A percentile compares a stretch with the other conserved stretches of the same genome.
phyloP scores from a whole-genome alignment of 1,140 invertebrate species.

The Subanguina moxae region DNA sequence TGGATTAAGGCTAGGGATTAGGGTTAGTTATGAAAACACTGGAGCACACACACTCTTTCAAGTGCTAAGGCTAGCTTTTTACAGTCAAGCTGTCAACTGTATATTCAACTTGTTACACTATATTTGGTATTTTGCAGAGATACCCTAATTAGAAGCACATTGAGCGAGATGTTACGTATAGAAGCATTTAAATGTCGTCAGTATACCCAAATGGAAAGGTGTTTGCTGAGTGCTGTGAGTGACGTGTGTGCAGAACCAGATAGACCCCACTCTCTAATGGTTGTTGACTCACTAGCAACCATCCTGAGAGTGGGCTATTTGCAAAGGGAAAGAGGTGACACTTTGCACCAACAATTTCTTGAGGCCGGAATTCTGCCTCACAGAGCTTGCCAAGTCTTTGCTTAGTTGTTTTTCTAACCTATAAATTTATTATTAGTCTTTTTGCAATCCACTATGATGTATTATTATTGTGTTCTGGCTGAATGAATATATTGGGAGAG shows the following conservation, averaged over 20 bases:
- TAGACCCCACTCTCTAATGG: background rate
- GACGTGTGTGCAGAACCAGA: background rate
- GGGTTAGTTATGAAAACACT: too few relatives aligned
- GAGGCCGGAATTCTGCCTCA: constrained; percentile 26
- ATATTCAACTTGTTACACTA: too few relatives aligned
- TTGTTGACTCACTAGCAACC: background rate
- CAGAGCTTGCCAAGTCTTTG: constrained; percentile 18
- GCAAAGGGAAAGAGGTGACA: constrained; percentile 22
- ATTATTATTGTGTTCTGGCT: too few relatives aligned
- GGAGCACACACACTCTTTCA: too few relatives aligned
- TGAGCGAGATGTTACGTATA: background rate
- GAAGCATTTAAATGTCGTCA: constrained; percentile 25
- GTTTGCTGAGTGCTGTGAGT: background rate
- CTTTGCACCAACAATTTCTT: constrained; percentile 11
- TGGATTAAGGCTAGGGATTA: too few relatives aligned
- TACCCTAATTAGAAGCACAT: constrained; percentile 1
- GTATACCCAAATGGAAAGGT: constrained; percentile 7
- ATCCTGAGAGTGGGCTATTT: constrained; percentile 17
- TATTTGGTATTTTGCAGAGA: background rate
- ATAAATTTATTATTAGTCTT: too few relatives aligned
- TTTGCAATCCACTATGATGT: too few relatives aligned
- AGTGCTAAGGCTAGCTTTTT: too few relatives aligned
- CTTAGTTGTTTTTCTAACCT: background rate
- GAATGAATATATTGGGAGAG: too few relatives aligned
- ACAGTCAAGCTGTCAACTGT: too few relatives aligned